Evolutionary conservation across 2,888 invertebrate species (phyloP).

Genomic region (Polymixis flavicincta): DNA sequence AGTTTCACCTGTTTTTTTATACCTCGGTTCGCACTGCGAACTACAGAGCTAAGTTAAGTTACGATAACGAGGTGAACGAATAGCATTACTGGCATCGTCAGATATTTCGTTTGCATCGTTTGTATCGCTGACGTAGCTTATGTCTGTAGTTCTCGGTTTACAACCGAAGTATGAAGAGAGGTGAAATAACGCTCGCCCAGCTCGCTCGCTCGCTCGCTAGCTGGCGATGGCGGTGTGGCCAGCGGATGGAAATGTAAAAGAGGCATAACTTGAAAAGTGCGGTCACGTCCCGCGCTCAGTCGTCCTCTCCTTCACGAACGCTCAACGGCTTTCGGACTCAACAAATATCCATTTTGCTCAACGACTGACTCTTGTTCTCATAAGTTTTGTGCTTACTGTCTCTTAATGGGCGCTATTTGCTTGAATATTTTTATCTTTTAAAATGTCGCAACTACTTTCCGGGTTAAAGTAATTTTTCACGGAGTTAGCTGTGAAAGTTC

Average conservation of each 20-base stretch:
- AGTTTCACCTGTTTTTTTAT: too few relatives aligned
- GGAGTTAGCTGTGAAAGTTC: conserved; percentile 8
- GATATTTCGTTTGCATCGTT: too few relatives aligned
- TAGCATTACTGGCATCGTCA: too few relatives aligned
- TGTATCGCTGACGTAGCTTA: too few relatives aligned
- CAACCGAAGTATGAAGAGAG: too few relatives aligned
- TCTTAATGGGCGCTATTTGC: conserved; percentile 60
- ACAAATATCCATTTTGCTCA: conserved; percentile 78
- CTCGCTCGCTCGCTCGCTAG: too few relatives aligned
- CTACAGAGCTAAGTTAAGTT: too few relatives aligned
- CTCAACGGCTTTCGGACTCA: conserved; percentile 70
- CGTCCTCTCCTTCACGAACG: conserved; percentile 60
- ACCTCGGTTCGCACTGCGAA: too few relatives aligned
- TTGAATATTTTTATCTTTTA: conserved; percentile 56
- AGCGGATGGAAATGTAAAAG: conserved; percentile 51
- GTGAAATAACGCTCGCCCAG: too few relatives aligned
- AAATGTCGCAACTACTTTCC: conserved; percentile 42
- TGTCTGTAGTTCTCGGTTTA: too few relatives aligned
- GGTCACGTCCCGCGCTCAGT: conserved; percentile 71
- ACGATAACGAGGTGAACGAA: too few relatives aligned
- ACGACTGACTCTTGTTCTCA: conserved; percentile 65
- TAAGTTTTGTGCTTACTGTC: conserved; percentile 68
- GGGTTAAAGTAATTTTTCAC: conserved; percentile 41
- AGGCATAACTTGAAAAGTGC: conserved; percentile 70
- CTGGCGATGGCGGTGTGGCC: too few relatives aligned